phyloP scores from a whole-genome alignment of 2,113 vertebrate species.

The Trogon surrucura region DNA sequence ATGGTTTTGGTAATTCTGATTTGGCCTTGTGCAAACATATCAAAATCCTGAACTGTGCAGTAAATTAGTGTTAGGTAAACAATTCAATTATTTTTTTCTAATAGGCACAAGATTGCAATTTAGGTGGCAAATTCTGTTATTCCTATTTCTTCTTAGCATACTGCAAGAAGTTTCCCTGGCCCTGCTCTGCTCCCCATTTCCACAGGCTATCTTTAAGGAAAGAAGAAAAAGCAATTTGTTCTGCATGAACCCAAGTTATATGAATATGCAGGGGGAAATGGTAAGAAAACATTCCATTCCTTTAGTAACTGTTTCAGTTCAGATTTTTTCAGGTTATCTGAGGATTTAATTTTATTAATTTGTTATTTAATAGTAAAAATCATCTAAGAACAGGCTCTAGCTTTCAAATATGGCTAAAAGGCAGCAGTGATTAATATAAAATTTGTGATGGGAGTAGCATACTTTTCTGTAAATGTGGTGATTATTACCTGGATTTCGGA shows the following conservation, averaged over 20 bases:
- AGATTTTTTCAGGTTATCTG: neutral
- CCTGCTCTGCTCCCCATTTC: neutral
- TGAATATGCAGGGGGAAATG: neutral
- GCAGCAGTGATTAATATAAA: neutral
- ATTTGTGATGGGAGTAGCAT: neutral
- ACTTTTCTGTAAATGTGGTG: neutral
- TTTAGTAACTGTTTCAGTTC: neutral
- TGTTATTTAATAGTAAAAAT: neutral
- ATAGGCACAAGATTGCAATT: neutral
- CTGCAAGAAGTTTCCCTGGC: rapidly evolving
- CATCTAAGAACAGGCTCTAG: neutral
- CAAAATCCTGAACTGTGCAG: neutral
- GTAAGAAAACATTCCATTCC: neutral
- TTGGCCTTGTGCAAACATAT: neutral
- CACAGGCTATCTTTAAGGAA: neutral
- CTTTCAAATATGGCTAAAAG: neutral
- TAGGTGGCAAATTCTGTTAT: neutral
- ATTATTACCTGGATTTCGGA: neutral
- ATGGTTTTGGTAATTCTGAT: neutral
- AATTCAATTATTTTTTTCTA: neutral
- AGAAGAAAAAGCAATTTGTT: neutral
- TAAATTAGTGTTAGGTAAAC: neutral
- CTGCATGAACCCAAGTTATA: neutral
- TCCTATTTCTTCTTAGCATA: neutral
- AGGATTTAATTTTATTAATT: neutral